Base-by-base conservation (phyloP, 53 echinoderm and acorn worm genomes). In the Zoroaster sp. region DNA sequence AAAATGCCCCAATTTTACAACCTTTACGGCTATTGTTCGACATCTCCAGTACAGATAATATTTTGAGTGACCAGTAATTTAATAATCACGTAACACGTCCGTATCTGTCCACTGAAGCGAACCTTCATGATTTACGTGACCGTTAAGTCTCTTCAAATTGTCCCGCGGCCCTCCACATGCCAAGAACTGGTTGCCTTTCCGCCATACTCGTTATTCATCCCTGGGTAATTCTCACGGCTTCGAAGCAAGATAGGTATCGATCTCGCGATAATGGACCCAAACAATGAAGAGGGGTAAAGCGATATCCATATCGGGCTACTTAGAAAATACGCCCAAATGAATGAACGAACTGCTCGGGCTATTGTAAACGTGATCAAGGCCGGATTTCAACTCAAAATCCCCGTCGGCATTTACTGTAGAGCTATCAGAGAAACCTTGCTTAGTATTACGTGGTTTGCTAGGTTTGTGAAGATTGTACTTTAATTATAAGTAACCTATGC, bases 191-290 rank as follows among this genome's bases (percentile, higher is more conserved):
- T 49, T 33, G 51, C 49, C 76, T 46, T 76, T 21, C 28, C 5
- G 76, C 31, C 76, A 36, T 36, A 10, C 78, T 37, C 39, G 53
- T 18, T 35, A 39, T 40, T 40, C 32, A 46, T 34, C 28, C 32
- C 47, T 47, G 13, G 76, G 76, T 76, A 76, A n/a, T 76, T 46
- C 45, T 43, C 75, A 8, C 41, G 79, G 55, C 17, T 17, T 46
- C 18, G 41, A 40, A 82, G 67, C 66, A 43, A 68, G 45, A 82
- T 82, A 32, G 31, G 40, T 82, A 82, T 82, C 67, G 82, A 82
- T 66, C 82, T 18, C 18, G 30, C 43, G 82, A 82, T 66, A 82
- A 82, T 82, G 82, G 82, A 82, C 32, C 68, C 82, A 82, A 82
- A 82, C 45, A 82, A 79, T 40, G 20, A 39, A 21, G 17, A 3